phyloP scores from a whole-genome alignment of 2,888 invertebrate genomes.

The Notodonta ziczac region DNA sequence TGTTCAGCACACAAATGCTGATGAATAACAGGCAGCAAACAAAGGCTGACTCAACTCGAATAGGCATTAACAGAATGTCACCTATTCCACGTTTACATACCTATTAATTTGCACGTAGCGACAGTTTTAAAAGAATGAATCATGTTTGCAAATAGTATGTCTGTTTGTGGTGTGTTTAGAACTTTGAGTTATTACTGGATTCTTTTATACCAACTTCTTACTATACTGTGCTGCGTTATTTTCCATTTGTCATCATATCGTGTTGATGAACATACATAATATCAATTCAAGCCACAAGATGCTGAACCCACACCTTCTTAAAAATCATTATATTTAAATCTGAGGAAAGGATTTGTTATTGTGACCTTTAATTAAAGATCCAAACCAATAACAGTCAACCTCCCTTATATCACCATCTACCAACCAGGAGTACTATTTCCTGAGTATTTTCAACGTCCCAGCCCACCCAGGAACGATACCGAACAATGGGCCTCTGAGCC shows the following conservation, averaged over 20 bases:
- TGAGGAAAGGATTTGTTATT: no score
- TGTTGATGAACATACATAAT: no score
- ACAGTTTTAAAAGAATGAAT: conserved; percentile 28
- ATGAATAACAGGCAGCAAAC: neutral
- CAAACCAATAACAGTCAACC: neutral
- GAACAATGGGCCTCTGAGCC: conserved; percentile 36
- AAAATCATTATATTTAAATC: no score
- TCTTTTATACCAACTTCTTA: neutral
- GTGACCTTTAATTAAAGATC: no score
- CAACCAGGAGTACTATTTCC: conserved; percentile 19
- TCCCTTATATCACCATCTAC: neutral
- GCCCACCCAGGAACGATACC: conserved; percentile 31
- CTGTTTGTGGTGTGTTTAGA: neutral
- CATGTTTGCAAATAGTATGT: conserved; percentile 12
- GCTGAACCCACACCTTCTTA: no score
- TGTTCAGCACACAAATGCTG: neutral
- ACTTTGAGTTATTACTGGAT: conserved; percentile 10
- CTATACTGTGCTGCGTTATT: no score
- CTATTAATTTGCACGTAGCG: conserved; percentile 13
- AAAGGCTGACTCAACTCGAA: conserved; percentile 8
- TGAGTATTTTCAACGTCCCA: conserved; percentile 28
- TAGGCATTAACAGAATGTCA: conserved; percentile 5
- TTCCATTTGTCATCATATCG: no score
- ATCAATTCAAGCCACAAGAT: no score
- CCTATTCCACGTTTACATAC: conserved; percentile 18